Base-by-base conservation (phyloP, 2,113 vertebrate genomes). In the Vanacampus margaritifer region DNA sequence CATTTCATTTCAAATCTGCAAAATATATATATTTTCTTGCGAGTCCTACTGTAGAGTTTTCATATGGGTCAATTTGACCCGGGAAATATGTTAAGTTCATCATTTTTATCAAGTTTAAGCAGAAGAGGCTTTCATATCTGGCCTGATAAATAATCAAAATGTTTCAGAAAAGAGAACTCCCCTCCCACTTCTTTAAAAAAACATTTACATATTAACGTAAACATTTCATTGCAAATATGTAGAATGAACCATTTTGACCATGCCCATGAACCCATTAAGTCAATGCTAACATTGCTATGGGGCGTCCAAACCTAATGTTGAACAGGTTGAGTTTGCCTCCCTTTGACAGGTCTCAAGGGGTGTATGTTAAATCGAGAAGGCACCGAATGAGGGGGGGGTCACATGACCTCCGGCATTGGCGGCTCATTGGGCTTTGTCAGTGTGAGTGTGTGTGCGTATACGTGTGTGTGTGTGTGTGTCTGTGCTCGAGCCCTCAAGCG, bases 361-460 rank as follows among this genome's bases (percentile, higher is more conserved):
- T 81, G 39, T 41, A 26, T 45, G 32, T 58, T 69, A 74, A 53
- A 68, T 69, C 69, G 66, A 62, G 32, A 43, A 16, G 39, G 60
- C 60, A 62, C 14, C 13, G 12, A 41, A 24, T 24, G 13, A 16
- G 11, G 5, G 39, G 60, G 39, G 23, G 71, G 65, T 80, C 68
- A 53, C 53, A 67, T 72, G 72, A 73, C 68, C 53, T 71, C 73
- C 68, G 69, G 74, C 80, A 24, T 56, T 54, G n/a, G 39, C n/a
- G 66, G 5, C 76, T 70, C 73, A 13, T 24, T 56, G 67, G 67
- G n/a, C n/a, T n/a, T n/a, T n/a, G n/a, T n/a, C n/a, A n/a, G n/a
- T n/a, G n/a, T n/a, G n/a, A n/a, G n/a, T n/a, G n/a, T n/a, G 75
- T 68, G 64, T 79, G 71, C 65, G 56, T 64, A 60, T 59, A 63